Evolutionary conservation across 2,797 vertebrate genomes (phyloP), one percentile per base, ranked within the genome.

Genomic region (Echiichthys vipera): DNA sequence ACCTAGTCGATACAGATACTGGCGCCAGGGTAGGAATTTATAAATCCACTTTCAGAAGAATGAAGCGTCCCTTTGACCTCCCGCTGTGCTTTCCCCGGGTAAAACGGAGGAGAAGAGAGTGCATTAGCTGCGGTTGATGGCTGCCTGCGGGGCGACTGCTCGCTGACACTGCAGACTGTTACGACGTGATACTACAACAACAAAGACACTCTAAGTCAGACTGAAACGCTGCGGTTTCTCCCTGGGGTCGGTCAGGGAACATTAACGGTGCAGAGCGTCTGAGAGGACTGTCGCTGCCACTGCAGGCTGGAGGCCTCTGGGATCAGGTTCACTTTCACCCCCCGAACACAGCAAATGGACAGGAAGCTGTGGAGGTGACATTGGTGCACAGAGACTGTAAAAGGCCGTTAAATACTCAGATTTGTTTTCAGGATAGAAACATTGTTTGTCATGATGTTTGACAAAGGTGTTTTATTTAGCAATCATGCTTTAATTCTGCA

Each of bases 161-260:
- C 4, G 43, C 80, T 84, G 73, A 86, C 64, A 65, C 74, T 77
- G 84, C 81, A 81, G 67, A 67, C 82, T 88, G 88, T 81, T 74
- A 90, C 86, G 71, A 84, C 18, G 45, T 82, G 85, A 89, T 55
- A 81, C 87, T 53, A 62, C 42, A 25, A 75, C 76, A 89, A 92
- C 87, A 90, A 89, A 88, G 84, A 65, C 57, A 20, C 61, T 77
- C 55, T 70, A 36, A 78, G 81, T 82, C 72, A 36, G 62, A 70
- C 47, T 72, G 70, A 71, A 73, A 42, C 4, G 24, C 66, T 73
- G 65, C 72, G 27, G 67, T 32, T 43, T 53, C 32, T 56, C 43
- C 42, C 50, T n/a, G 15, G 0, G 13, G 4, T 4, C 27, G 40
- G 49, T 50, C 54, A 56, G 43, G 71, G 17, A 37, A 54, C 74